Conservation (phyloP, 2,888 invertebrate species). For the Trachelus stipa region DNA sequence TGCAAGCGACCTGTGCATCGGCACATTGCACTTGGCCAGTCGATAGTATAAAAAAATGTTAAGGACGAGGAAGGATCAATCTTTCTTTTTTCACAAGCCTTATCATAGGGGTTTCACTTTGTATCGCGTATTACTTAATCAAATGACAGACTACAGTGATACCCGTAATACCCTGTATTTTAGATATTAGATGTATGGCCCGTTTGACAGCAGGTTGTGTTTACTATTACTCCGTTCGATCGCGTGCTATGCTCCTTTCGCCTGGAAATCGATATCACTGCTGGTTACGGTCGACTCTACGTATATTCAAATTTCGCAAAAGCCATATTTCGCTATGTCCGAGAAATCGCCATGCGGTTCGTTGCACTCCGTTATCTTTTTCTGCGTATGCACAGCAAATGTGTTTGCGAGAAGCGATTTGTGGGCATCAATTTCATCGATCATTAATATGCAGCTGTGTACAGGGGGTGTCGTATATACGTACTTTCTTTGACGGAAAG, state of each 20-base stretch:
- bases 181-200: neutral
- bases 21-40: neutral
- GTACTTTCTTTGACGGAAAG: no score
- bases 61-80: no score
- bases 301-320: conserved; percentile 49
- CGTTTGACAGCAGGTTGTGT: neutral
- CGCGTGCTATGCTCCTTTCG: neutral
- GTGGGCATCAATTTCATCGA: no score
- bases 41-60: neutral
- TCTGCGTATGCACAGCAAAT: no score
- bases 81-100: neutral
- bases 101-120: neutral
- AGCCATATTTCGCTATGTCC: conserved; percentile 38
- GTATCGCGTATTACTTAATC: neutral
- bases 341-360: conserved; percentile 43
- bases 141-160: neutral
- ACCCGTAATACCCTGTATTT: neutral
- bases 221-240: neutral
- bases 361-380: neutral
- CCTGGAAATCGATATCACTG: conserved; percentile 27
- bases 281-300: conserved; percentile 49
- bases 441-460: neutral
- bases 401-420: no score
- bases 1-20: neutral
- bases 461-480: no score